These are phyloP conservation scores for Oligia strigilis DNA, from an alignment of 2,888 invertebrate species.

Conservation along the genomic window DNA sequence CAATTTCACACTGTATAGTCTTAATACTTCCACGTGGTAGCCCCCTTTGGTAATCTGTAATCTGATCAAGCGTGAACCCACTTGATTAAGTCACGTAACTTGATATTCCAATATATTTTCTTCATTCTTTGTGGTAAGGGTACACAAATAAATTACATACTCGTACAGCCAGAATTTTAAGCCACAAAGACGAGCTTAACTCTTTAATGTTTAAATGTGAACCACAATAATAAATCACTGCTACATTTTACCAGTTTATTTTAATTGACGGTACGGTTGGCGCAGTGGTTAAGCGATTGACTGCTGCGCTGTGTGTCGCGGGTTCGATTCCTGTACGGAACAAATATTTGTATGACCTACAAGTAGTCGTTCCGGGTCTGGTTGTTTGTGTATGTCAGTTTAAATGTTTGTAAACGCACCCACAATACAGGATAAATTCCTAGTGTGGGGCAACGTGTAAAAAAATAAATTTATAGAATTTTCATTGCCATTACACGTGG, in stretches of 20 bases:
- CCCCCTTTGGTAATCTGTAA: not conserved
- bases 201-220: not conserved
- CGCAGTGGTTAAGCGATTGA: too few relatives aligned
- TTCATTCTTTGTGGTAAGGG: not conserved
- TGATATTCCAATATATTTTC: slow-evolving; percentile 24
- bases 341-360: too few relatives aligned
- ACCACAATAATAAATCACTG: not conserved
- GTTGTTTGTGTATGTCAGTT: too few relatives aligned
- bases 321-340: too few relatives aligned
- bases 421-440: too few relatives aligned
- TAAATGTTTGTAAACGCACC: too few relatives aligned
- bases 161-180: not conserved
- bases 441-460: too few relatives aligned
- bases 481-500: not conserved
- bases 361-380: too few relatives aligned
- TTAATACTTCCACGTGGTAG: not conserved
- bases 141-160: slow-evolving; percentile 9
- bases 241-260: not conserved
- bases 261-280: not conserved
- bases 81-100: slow-evolving; percentile 20
- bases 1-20: not conserved
- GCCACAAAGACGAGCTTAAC: not conserved
- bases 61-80: not conserved
- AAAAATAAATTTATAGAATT: too few relatives aligned
- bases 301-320: too few relatives aligned